These are phyloP conservation scores for Bryconaethiops microstoma DNA, from an alignment of 2,797 vertebrate species.

Conservation along the genomic window DNA sequence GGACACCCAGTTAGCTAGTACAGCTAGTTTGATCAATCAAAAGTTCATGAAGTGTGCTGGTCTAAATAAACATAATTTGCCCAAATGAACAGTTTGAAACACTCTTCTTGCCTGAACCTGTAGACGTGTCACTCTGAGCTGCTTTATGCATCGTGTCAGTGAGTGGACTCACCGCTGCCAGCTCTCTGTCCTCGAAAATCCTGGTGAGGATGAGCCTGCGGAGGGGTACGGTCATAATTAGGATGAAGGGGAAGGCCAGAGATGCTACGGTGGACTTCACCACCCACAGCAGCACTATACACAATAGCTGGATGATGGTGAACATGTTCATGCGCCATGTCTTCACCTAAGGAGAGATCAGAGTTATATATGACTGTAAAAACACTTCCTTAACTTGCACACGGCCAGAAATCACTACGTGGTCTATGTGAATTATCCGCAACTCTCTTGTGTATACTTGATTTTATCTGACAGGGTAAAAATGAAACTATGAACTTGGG, in stretches of 20 bases:
- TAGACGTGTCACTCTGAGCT: neutral
- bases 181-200: constrained; percentile 94
- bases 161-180: constrained; percentile 85
- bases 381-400: neutral
- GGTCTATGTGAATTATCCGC: neutral
- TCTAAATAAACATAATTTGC: neutral
- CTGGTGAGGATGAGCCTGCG: constrained; percentile 89
- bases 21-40: neutral
- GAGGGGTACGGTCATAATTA: constrained; percentile 97
- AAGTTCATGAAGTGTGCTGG: neutral
- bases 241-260: constrained; percentile 94
- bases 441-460: neutral
- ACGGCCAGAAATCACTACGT: neutral
- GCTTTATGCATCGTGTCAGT: neutral
- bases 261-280: constrained; percentile 95
- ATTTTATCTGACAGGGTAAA: neutral
- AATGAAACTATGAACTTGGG: constrained; percentile 37
- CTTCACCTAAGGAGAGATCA: constrained; percentile 82
- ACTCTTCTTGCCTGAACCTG: neutral
- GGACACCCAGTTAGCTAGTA: too few species aligned
- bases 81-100: neutral
- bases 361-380: neutral
- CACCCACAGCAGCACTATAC: constrained; percentile 93
- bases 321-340: constrained; percentile 99
- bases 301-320: constrained; percentile 91